Evolutionary conservation across 2,797 vertebrate genomes (phyloP), one percentile per base, ranked within the genome.

Genomic region (Cryptoprocta ferox): DNA sequence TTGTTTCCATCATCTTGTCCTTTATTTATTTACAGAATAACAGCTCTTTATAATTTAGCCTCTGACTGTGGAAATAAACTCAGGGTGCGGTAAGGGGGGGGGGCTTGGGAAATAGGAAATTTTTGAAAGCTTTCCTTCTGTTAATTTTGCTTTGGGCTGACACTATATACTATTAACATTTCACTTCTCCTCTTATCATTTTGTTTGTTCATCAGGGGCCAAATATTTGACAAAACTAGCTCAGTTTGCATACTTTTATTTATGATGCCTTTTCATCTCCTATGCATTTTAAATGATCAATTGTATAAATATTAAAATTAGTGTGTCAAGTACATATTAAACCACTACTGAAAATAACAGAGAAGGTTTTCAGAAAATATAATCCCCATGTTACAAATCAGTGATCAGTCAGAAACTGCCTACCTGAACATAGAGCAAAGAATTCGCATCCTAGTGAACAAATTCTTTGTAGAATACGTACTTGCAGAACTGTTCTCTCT

Each of bases 1-100:
- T 59, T 78, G 94, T 61, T 1, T n/a, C 63, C 70, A 42, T 71
- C 1, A 2, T 32, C 70, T 68, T 65, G 35, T 45, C 15, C 45
- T 45, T 45, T 45, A 4, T 95, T 94, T 85, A 90, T 81, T 82
- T 88, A 84, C 32, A 73, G 94, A 76, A 37, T 45, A 35, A 48
- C 28, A 53, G 59, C 59, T 92, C 56, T 84, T 84, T 70, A 53
- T 37, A 66, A 82, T 45, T 63, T 53, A 85, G 86, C 26, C 48
- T 91, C 71, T 59, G 45, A 56, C 56, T 78, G 56, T 50, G 26
- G 70, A 93, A 93, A 85, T 84, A 35, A 71, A 88, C 15, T 89
- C 14, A 56, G 70, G 75, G 24, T 42, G 28, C 14, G 18, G 50
- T 35, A n/a, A n/a, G n/a, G n/a, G 21, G 15, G 79, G 73, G 90